Percentiles rank a stretch among this genome's conserved stretches.
Conservation (phyloP, 1,140 invertebrate species). For the Babylonia areolata region DNA sequence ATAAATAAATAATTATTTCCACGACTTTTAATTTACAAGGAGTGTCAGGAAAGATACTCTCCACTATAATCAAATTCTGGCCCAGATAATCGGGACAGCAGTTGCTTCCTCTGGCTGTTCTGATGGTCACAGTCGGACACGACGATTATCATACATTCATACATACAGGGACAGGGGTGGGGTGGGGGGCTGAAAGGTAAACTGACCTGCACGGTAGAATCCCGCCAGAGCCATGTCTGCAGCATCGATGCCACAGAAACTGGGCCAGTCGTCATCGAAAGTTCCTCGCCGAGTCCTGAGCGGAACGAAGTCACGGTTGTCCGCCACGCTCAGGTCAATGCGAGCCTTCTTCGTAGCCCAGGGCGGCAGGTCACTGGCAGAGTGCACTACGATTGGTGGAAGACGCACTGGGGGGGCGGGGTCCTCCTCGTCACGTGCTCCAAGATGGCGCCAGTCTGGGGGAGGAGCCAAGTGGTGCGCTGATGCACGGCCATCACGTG, state of each 20-base stretch:
- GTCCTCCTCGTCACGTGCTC: neutral
- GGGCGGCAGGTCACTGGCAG: neutral
- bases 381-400: constrained; percentile 12
- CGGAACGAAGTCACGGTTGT: neutral
- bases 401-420: neutral
- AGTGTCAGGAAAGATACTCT: no score
- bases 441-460: neutral
- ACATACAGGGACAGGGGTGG: no score
- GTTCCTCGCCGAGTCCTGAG: neutral
- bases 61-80: no score
- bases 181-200: no score
- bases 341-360: neutral
- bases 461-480: neutral
- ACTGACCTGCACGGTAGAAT: neutral
- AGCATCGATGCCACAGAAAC: neutral
- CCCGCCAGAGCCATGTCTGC: constrained; percentile 16
- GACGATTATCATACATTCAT: no score
- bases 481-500: no score
- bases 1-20: no score
- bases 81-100: no score
- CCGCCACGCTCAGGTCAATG: constrained; percentile 2
- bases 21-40: no score
- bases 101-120: no score
- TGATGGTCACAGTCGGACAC: no score
- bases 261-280: neutral